Conservation (phyloP, 1,140 invertebrate genomes). For the Augochlora pura region DNA sequence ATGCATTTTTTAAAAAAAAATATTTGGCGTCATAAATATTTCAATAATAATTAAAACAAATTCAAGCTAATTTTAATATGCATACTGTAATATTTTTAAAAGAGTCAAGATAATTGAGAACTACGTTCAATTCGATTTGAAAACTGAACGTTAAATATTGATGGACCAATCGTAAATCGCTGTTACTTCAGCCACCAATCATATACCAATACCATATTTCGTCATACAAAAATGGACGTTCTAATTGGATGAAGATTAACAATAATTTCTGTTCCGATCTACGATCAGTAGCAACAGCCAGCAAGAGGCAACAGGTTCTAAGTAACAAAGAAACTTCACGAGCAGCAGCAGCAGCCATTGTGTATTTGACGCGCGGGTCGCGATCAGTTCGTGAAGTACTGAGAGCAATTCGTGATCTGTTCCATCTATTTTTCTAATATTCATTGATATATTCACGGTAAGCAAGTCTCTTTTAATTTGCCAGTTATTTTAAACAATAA, state of each 20-base stretch:
- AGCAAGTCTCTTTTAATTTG: background rate
- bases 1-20: background rate
- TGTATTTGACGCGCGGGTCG: conserved; percentile 50
- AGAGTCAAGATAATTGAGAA: background rate
- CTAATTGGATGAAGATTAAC: conserved; percentile 43
- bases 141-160: conserved; percentile 22
- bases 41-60: background rate
- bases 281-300: conserved; percentile 31
- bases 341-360: conserved; percentile 13
- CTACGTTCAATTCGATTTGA: conserved; percentile 13
- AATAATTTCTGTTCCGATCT: conserved; percentile 37
- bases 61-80: background rate
- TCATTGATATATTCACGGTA: conserved; percentile 28
- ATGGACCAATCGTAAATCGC: conserved; percentile 7
- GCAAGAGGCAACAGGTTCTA: conserved; percentile 39
- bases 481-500: background rate
- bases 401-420: background rate
- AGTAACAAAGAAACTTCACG: conserved; percentile 25
- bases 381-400: conserved; percentile 14
- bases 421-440: conserved; percentile 7
- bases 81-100: background rate
- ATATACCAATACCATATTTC: background rate
- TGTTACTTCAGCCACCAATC: conserved; percentile 21
- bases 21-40: background rate
- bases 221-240: conserved; percentile 3